A percentile compares a stretch with the other conserved stretches of the same genome.
These are phyloP conservation scores for Nannobrachium achirus DNA, from an alignment of 2,113 vertebrate genomes.

Conservation along the genomic window DNA sequence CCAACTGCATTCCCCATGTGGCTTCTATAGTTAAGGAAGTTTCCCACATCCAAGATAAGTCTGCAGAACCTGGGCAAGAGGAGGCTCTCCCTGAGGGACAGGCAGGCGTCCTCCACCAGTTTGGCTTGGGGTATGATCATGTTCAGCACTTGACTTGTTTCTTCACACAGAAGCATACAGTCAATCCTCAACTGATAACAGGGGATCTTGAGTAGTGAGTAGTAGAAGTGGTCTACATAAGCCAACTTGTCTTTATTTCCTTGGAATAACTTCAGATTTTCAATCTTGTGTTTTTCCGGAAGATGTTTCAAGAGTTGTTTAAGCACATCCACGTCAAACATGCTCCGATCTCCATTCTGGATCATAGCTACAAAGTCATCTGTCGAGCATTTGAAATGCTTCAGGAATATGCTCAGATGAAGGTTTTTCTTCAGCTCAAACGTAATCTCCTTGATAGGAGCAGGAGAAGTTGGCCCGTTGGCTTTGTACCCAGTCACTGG, in stretches of 20 bases:
- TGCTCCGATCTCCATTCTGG: conserved; percentile 85
- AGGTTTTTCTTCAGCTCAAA: conserved; percentile 97
- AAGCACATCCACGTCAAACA: conserved; percentile 91
- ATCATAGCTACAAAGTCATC: conserved; percentile 90
- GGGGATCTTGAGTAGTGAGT: conserved; percentile 84
- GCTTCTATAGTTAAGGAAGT: conserved; percentile 97
- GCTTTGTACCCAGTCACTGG: conserved; percentile 87
- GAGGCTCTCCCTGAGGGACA: conserved; percentile 84
- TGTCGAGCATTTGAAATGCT: conserved; percentile 93
- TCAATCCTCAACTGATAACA: conserved; percentile 93
- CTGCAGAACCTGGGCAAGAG: conserved; percentile 91
- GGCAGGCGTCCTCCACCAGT: conserved; percentile 84
- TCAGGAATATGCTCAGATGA: conserved; percentile 97
- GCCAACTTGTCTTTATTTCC: conserved; percentile 89
- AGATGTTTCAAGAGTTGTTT: conserved; percentile 95
- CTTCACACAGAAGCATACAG: conserved; percentile 92
- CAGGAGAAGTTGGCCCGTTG: conserved; percentile 60
- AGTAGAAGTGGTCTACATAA: conserved; percentile 90
- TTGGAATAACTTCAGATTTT: conserved; percentile 90
- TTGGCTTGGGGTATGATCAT: conserved; percentile 89
- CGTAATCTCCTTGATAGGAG: conserved; percentile 90
- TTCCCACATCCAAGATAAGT: conserved; percentile 93
- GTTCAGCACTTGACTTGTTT: conserved; percentile 83
- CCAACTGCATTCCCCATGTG: conserved; percentile 95
- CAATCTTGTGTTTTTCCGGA: conserved; percentile 96